Conservation (phyloP, 2,113 vertebrate genomes). For the Suricata suricatta region DNA sequence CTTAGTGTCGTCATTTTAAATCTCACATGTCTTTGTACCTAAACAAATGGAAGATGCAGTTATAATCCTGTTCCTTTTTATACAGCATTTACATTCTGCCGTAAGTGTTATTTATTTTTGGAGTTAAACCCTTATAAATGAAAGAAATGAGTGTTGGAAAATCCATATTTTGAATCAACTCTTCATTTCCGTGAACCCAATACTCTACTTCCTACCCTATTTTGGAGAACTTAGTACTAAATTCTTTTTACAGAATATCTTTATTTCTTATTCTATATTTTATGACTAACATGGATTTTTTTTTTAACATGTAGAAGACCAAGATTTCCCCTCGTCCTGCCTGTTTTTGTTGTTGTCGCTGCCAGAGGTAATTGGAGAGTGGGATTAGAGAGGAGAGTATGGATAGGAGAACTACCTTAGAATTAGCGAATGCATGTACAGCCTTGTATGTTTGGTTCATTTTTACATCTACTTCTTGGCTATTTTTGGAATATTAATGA, state of each 20-base stretch:
- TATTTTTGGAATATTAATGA: constrained; percentile 37
- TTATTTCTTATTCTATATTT: not conserved
- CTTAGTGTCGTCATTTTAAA: not conserved
- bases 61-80: not conserved
- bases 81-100: not conserved
- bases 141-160: not conserved
- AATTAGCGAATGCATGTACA: not conserved
- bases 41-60: not conserved
- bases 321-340: not conserved
- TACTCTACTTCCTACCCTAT: not conserved
- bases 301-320: not conserved
- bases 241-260: not conserved
- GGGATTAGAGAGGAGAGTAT: not conserved
- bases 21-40: not conserved
- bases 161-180: not conserved
- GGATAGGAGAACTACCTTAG: not conserved
- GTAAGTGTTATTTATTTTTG: not conserved
- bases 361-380: not conserved
- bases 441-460: not conserved
- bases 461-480: constrained; percentile 23
- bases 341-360: not conserved
- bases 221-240: not conserved
- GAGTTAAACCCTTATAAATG: not conserved
- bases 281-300: not conserved
- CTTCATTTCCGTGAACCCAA: not conserved